Evolutionary conservation across 1,140 invertebrate genomes (phyloP), one percentile per base, ranked within the genome.

Genomic region (Teleogryllus occipitalis): DNA sequence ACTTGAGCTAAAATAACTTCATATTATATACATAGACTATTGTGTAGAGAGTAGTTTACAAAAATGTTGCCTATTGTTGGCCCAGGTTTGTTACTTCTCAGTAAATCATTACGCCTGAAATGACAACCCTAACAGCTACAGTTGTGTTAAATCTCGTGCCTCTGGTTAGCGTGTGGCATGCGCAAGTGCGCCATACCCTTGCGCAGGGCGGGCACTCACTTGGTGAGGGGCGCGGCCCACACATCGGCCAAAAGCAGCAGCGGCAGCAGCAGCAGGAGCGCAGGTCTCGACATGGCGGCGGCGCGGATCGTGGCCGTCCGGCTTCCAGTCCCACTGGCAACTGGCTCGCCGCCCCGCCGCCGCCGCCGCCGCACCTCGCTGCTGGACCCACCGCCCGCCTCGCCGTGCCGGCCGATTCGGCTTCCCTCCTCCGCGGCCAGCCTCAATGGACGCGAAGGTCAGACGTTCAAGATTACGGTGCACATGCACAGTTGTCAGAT

Each of bases 401-500:
- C 72, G 72, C 72, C 18, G 72, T 21, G 18, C n/a, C 18, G 72
- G 72, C 72, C 72, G 72, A 21, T 18, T 21, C 18, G 72, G 21
- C 75, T 47, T 21, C 75, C 10, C 75, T 14, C 75, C 75, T 21
- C 75, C 72, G 2, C 72, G 18, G 72, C 18, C 21, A 10, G 75
- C 75, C n/a, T 14, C 54, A 10, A 65, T n/a, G 10, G 75, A 12
- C 46, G 75, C 75, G 10, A 27, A 27, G 75, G 75, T 75, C 75
- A 75, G 75, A 10, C 75, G 54, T 65, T 65, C 54, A 65, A 65
- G 54, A 65, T 14, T 65, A 65, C 54, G 54, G 54, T 65, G 54
- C 54, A 14, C 54, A 10, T 65, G 54, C 54, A 14, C 54, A 10
- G 54, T 65, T 10, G 54, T 65, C 54, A 18, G 10, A 65, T 18